Percentiles rank a stretch among this genome's conserved stretches.
Evolutionary conservation across 2,888 invertebrate species (phyloP).

Genomic region (Tromatobia lineatoria): DNA sequence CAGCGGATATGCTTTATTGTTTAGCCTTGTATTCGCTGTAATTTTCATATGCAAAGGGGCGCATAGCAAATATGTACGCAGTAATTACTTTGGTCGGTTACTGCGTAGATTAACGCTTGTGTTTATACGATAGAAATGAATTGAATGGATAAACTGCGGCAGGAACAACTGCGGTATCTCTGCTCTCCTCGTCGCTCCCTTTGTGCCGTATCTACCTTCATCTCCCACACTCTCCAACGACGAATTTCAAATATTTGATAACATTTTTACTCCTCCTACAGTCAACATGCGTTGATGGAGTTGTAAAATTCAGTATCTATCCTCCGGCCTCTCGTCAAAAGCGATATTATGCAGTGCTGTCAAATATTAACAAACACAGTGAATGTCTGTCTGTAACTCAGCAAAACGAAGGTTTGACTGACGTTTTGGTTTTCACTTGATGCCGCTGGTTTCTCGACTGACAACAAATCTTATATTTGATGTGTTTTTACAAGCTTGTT

Average conservation of each 20-base stretch:
- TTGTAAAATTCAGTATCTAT: constrained; percentile 30
- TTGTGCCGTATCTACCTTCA: background rate
- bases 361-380: constrained; percentile 12
- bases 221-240: constrained; percentile 8
- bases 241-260: constrained; percentile 62
- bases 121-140: constrained; percentile 45
- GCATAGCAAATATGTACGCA: constrained; percentile 20
- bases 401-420: background rate
- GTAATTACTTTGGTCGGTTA: constrained; percentile 35
- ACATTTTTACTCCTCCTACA: constrained; percentile 37
- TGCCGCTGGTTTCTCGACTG: background rate
- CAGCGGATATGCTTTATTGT: background rate
- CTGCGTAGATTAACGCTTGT: background rate
- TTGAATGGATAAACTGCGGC: constrained; percentile 48
- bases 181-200: constrained; percentile 19
- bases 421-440: constrained; percentile 9
- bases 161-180: constrained; percentile 33
- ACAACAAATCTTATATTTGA: background rate
- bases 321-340: background rate
- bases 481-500: background rate
- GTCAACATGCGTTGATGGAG: constrained; percentile 53
- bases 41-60: constrained; percentile 39
- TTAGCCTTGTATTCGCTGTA: background rate
- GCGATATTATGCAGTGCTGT: constrained; percentile 17
- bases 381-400: background rate